Base-by-base conservation (phyloP, 1,140 invertebrate species). In the Subanguina moxae region DNA sequence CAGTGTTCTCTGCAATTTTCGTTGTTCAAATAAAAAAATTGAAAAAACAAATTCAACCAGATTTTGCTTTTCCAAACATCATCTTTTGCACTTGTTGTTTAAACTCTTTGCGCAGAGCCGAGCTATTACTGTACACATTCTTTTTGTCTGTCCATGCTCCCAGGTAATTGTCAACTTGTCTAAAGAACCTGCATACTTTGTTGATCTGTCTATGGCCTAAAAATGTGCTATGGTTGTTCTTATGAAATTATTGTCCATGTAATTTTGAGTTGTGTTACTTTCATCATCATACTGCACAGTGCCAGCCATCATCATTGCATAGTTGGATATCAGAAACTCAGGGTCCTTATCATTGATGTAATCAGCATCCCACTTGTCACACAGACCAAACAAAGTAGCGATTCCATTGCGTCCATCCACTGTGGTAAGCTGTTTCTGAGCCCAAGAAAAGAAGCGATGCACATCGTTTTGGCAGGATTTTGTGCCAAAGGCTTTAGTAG, bases 71-170 rank as follows among this genome's bases (percentile, higher is more conserved):
- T 52, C 17, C 48, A 52, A 21, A 52, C n/a, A 19, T 25, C 23
- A 21, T 52, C 3, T 25, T 15, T 52, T 52, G 48, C 3, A 38
- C 32, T 38, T 38, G 3, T 38, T 93, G 88, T 21, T 88, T 78
- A 13, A 94, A 88, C 38, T 97, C 84, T 38, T 38, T 5, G 11
- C 3, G n/a, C n/a, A n/a, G n/a, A n/a, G n/a, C n/a, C n/a, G n/a
- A n/a, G n/a, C n/a, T n/a, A 38, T 57, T 86, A 85, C 76, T 88
- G 87, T 0, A 92, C 92, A 59, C 87, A 85, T 23, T 90, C 87
- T 75, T 88, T 3, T 3, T 52, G 48, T 19, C n/a, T 25, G 48
- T 3, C 15, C 3, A 15, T 15, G 48, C 48, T 15, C 3, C 3
- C 1, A 52, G 3, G 17, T 21, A 52, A 8, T 52, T 15, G 48